Evolutionary conservation across 2,888 invertebrate genomes (phyloP).

Genomic region (Tetanocera ferruginea): DNA sequence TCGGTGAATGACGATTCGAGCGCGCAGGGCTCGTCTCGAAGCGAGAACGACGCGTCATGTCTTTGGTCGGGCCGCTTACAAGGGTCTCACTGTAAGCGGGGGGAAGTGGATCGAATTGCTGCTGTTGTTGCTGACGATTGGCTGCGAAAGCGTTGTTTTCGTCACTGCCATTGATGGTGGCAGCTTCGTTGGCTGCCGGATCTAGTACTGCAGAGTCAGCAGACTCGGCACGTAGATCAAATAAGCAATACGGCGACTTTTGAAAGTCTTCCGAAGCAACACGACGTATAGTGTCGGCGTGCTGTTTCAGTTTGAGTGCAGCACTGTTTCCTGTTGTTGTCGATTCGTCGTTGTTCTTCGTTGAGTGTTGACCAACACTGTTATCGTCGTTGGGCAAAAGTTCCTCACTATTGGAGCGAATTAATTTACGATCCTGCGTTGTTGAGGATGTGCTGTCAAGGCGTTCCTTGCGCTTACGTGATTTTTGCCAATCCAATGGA

Average conservation of each 20-base stretch:
- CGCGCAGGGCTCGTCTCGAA: constrained; percentile 69
- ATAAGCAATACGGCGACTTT: constrained; percentile 53
- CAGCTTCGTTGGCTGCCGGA: constrained; percentile 25
- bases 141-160: constrained; percentile 64
- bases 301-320: not conserved
- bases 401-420: constrained; percentile 76
- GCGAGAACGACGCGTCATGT: constrained; percentile 60
- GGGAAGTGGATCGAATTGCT: constrained; percentile 36
- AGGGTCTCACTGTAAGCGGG: constrained; percentile 35
- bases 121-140: constrained; percentile 52
- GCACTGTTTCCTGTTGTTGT: not conserved
- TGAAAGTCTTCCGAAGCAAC: constrained; percentile 67
- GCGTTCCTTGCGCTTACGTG: constrained; percentile 76
- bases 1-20: constrained; percentile 67
- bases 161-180: constrained; percentile 46
- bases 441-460: constrained; percentile 74
- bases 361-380: constrained; percentile 70
- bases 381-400: constrained; percentile 62
- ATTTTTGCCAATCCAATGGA: constrained; percentile 70
- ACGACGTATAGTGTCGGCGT: constrained; percentile 60
- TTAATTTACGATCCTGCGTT: constrained; percentile 74
- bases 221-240: constrained; percentile 56
- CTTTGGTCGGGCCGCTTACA: constrained; percentile 53
- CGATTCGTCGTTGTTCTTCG: not conserved
- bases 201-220: constrained; percentile 28